Evolutionary conservation across 92 coral and sea anemone species (phyloP), one percentile per base, ranked within the genome.

Genomic region (Palythoa grandis): DNA sequence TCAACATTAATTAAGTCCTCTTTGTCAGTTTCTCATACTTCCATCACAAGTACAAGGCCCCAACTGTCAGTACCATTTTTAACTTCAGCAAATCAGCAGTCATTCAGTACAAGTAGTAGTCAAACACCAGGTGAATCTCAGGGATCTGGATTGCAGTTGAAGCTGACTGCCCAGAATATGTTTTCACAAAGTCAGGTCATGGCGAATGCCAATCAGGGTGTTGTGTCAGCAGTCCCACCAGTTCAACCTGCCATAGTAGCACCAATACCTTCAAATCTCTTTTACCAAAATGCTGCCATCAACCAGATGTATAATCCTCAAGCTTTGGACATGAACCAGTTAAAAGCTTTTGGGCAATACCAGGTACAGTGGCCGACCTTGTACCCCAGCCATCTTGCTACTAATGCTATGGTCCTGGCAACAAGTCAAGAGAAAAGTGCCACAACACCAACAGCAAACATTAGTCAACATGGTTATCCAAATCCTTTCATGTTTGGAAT

Each of bases 401-500:
- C 83, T 72, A 79, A 87, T n/a, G 70, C 89, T 70, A 84, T 85
- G 72, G 91, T 90, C 22, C 69, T 95, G 80, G 87, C 94, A 39
- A 88, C 95, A 20, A 86, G 86, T 84, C 82, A 94, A 47, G 92
- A 93, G 23, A 89, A 94, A 39, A 87, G 89, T 52, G 92, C 89
- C 70, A 82, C 95, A 14, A 67, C 89, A 16, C 91, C 87, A 67
- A 61, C 88, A 66, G 58, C 93, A 23, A 90, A 68, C 88, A 71
- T 77, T 70, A 84, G 78, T 14, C 91, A 91, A 83, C 86, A 83
- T 50, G 82, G 83, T 38, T 91, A 91, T 76, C 88, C 80, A 13
- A 94, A 92, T 77, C 98, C 98, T 20, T 89, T 92, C 52, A 94
- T 94, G 98, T 88, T 94, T 88, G 95, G 98, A 52, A 92, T 92